Evolutionary conservation across 2,888 invertebrate species (phyloP).

Genomic region (Microctonus hyperodae): DNA sequence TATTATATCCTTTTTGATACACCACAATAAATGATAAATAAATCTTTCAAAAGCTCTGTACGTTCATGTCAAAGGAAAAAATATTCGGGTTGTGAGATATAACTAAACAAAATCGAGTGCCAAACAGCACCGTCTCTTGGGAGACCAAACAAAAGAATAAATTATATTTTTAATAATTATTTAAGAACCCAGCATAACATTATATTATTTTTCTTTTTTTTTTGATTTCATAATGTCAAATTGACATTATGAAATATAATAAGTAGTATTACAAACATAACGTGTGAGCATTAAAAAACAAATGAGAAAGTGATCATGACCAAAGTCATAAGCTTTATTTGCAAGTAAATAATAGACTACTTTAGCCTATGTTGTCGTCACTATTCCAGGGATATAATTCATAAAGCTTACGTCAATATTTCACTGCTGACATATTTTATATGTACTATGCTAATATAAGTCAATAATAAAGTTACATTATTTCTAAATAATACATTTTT

Average conservation of each 20-base stretch:
- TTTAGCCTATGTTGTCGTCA: not conserved
- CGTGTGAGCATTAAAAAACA: too few species aligned
- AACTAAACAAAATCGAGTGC: constrained; percentile 12
- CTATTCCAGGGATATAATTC: not conserved
- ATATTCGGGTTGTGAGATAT: constrained; percentile 3
- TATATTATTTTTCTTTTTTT: not conserved
- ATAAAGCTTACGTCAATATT: constrained; percentile 18
- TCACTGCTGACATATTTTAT: not conserved
- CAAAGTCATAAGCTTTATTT: constrained; percentile 12
- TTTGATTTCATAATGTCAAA: too few species aligned
- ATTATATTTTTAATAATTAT: not conserved
- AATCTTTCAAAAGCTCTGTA: not conserved
- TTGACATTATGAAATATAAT: too few species aligned
- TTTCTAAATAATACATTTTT: not conserved
- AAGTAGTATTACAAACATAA: too few species aligned
- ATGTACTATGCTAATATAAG: not conserved
- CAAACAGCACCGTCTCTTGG: constrained; percentile 1
- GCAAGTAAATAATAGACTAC: constrained; percentile 11
- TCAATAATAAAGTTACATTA: not conserved
- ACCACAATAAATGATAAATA: not conserved
- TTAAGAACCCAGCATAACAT: not conserved
- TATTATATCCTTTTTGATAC: not conserved
- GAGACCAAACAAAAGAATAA: constrained; percentile 15
- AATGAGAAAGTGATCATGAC: not conserved
- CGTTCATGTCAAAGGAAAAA: not conserved